Evolutionary conservation across 1,140 invertebrate genomes (phyloP).

Genomic region (Thalassaphorura encarpata): DNA sequence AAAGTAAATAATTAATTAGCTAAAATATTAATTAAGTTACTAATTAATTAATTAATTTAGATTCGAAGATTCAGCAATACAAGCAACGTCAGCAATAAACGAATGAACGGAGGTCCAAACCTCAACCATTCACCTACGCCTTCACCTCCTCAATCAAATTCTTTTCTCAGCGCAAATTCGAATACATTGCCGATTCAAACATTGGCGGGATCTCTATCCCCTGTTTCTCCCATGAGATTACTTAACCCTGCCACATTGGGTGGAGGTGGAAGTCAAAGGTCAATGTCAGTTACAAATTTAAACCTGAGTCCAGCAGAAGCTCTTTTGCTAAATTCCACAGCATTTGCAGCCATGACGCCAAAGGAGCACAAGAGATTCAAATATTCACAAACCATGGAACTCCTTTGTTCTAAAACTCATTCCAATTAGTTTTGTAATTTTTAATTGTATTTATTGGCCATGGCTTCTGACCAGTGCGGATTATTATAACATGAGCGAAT

Average conservation of each 20-base stretch:
- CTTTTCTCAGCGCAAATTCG: neutral
- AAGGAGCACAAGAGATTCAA: neutral
- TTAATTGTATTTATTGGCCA: slow-evolving; percentile 8
- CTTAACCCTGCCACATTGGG: neutral
- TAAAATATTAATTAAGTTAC: neutral
- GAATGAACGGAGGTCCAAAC: neutral
- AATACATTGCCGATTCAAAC: neutral
- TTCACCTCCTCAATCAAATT: too few species aligned
- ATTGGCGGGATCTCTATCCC: neutral
- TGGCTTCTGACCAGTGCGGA: neutral
- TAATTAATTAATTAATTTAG: neutral
- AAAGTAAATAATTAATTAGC: neutral
- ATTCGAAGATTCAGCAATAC: neutral
- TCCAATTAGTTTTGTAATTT: neutral
- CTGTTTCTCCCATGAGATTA: too few species aligned
- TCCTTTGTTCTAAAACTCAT: neutral
- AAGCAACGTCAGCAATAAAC: neutral
- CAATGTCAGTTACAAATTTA: neutral
- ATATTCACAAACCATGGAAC: neutral
- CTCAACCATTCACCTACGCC: too few species aligned
- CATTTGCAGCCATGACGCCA: too few species aligned
- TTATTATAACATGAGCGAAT: neutral
- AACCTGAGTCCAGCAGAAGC: neutral
- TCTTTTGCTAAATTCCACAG: too few species aligned
- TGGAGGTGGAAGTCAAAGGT: too few species aligned